phyloP scores from a whole-genome alignment of 2,797 vertebrate genomes.

The Hylomyscus alleni region DNA sequence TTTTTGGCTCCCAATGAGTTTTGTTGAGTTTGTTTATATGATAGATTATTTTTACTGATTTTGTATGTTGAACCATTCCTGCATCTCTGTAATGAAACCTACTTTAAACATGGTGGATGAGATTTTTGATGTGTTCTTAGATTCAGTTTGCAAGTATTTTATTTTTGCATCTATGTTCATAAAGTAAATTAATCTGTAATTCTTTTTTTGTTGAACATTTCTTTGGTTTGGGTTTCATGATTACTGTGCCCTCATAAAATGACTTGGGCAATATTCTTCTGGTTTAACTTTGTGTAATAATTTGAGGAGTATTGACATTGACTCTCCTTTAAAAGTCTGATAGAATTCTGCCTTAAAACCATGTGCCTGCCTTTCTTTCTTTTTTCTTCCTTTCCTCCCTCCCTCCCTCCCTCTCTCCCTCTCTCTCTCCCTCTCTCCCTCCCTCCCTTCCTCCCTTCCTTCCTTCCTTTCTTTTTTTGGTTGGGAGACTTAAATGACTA shows the following conservation, averaged over 20 bases:
- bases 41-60: background rate
- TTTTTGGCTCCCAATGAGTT: background rate
- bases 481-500: background rate
- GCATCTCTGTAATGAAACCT: background rate
- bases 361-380: too few species aligned
- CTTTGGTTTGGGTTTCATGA: too few species aligned
- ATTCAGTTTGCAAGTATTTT: background rate
- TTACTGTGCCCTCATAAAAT: too few species aligned
- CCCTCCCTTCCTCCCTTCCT: too few species aligned
- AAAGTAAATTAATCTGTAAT: too few species aligned
- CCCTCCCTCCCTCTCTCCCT: too few species aligned
- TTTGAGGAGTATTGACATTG: background rate
- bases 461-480: background rate
- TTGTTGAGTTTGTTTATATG: background rate
- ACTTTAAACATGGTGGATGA: background rate
- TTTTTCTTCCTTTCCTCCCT: too few species aligned
- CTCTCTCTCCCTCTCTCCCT: too few species aligned
- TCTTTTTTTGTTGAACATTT: too few species aligned
- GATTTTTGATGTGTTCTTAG: background rate
- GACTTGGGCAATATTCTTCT: too few species aligned
- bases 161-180: background rate
- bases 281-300: too few species aligned
- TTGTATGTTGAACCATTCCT: background rate
- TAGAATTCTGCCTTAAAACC: background rate
- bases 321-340: background rate